These are phyloP conservation scores for Dynastes hyllus DNA, from an alignment of 2,888 invertebrate genomes.

Conservation along the genomic window DNA sequence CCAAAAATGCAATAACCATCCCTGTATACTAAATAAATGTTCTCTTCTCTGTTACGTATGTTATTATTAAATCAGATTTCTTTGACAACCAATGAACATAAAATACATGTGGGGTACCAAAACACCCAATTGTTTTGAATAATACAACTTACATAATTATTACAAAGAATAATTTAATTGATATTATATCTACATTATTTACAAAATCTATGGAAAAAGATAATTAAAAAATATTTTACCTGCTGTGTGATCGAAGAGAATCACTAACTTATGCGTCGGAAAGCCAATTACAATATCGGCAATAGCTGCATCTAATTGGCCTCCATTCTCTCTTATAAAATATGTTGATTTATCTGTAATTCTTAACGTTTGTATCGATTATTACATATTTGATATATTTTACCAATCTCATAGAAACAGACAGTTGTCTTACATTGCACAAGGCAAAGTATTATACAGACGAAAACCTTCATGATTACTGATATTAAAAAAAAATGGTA, in stretches of 20 bases:
- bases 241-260: conserved; percentile 65
- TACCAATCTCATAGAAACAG: conserved; percentile 1
- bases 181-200: conserved; percentile 6
- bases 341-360: conserved; percentile 21
- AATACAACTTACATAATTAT: too few species aligned
- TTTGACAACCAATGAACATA: too few species aligned
- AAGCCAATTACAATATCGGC: conserved; percentile 66
- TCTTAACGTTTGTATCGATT: not conserved
- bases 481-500: not conserved
- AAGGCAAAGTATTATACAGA: not conserved
- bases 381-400: not conserved
- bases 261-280: conserved; percentile 63
- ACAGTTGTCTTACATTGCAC: not conserved
- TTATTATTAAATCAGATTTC: too few species aligned
- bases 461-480: not conserved
- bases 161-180: not conserved
- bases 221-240: conserved; percentile 59
- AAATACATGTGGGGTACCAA: too few species aligned
- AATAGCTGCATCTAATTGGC: conserved; percentile 66
- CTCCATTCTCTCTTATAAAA: conserved; percentile 61
- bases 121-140: too few species aligned
- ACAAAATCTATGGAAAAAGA: too few species aligned
- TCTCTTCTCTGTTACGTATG: too few species aligned
- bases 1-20: too few species aligned
- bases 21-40: too few species aligned